These are phyloP conservation scores for Gadopsis marmoratus DNA, from an alignment of 2,797 vertebrate species.

Conservation along the genomic window DNA sequence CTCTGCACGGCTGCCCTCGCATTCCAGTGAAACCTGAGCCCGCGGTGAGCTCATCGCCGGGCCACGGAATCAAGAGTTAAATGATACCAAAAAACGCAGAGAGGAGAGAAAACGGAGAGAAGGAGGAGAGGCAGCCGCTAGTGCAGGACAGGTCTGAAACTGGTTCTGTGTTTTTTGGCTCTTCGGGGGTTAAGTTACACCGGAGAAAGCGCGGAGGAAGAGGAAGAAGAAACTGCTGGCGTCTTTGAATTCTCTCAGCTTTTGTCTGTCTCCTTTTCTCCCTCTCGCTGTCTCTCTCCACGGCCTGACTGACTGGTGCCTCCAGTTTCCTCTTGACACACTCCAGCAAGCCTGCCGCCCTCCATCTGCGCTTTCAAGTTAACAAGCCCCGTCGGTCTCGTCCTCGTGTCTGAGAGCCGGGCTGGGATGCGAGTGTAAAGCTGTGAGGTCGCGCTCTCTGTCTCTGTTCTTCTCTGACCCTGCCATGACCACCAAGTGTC, in stretches of 20 bases:
- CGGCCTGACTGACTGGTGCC: slow-evolving; percentile 58
- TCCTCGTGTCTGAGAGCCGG: slow-evolving; percentile 54
- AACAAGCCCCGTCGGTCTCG: slow-evolving; percentile 67
- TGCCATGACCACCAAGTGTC: slow-evolving; percentile 61
- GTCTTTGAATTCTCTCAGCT: slow-evolving; percentile 64
- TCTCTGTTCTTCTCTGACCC: slow-evolving; percentile 63
- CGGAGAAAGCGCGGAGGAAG: slow-evolving; percentile 56
- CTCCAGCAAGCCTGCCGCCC: slow-evolving; percentile 50
- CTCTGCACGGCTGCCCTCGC: slow-evolving; percentile 71
- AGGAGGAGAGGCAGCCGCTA: slow-evolving; percentile 56
- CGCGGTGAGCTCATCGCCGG: slow-evolving; percentile 80
- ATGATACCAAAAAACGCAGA: slow-evolving; percentile 74
- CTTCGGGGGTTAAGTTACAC: slow-evolving; percentile 78
- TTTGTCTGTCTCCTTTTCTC: slow-evolving; percentile 53
- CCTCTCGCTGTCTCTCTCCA: slow-evolving; percentile 26
- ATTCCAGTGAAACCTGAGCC: slow-evolving; percentile 84
- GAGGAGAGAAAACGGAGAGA: slow-evolving; percentile 44
- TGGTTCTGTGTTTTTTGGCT: slow-evolving; percentile 75
- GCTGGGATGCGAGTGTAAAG: slow-evolving; percentile 50
- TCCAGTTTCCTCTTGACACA: slow-evolving; percentile 71
- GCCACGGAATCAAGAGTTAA: slow-evolving; percentile 75
- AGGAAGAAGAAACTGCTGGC: slow-evolving; percentile 70
- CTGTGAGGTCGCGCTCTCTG: slow-evolving; percentile 52
- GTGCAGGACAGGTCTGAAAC: slow-evolving; percentile 78
- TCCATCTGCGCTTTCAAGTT: slow-evolving; percentile 64